Evolutionary conservation across 2,797 vertebrate species (phyloP).

Genomic region (Pipistrellus nathusii): DNA sequence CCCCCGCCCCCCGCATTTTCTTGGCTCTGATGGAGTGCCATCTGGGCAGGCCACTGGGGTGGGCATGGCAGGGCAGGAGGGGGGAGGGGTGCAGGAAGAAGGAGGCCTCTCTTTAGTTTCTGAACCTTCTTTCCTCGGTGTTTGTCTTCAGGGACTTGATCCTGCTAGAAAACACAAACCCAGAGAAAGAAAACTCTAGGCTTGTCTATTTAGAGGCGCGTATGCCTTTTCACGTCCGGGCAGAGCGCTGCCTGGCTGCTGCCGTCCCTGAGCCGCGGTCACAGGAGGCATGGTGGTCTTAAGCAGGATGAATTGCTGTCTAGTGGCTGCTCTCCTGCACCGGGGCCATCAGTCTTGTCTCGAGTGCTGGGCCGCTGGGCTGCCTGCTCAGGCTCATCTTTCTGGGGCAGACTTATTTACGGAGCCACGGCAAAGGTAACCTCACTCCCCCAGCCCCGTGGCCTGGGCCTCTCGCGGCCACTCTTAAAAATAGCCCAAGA

Average conservation of each 20-base stretch:
- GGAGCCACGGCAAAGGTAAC: conserved; percentile 76
- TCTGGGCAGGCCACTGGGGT: neutral
- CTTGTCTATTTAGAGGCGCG: neutral
- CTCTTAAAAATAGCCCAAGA: conserved; percentile 82
- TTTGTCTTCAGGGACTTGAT: conserved; percentile 11
- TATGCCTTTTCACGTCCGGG: neutral
- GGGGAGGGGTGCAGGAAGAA: neutral
- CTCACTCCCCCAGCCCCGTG: conserved; percentile 66
- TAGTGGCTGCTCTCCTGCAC: conserved; percentile 52
- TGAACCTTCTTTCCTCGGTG: conserved; percentile 1
- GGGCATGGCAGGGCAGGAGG: neutral
- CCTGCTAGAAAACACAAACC: neutral
- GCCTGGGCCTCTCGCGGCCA: conserved; percentile 63
- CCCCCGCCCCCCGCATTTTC: neutral
- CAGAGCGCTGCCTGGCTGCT: neutral
- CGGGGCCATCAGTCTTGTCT: conserved; percentile 75
- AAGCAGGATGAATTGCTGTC: conserved; percentile 74
- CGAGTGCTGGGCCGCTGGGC: conserved; percentile 26
- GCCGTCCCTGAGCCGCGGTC: neutral
- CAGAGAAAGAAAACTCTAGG: neutral
- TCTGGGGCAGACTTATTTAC: conserved; percentile 83
- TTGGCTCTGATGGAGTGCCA: neutral
- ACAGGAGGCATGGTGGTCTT: conserved; percentile 44
- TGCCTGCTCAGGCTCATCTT: conserved; percentile 75
- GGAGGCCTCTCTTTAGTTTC: neutral